Evolutionary conservation across 2,113 vertebrate species (phyloP).

Genomic region (Polyodon spathula): DNA sequence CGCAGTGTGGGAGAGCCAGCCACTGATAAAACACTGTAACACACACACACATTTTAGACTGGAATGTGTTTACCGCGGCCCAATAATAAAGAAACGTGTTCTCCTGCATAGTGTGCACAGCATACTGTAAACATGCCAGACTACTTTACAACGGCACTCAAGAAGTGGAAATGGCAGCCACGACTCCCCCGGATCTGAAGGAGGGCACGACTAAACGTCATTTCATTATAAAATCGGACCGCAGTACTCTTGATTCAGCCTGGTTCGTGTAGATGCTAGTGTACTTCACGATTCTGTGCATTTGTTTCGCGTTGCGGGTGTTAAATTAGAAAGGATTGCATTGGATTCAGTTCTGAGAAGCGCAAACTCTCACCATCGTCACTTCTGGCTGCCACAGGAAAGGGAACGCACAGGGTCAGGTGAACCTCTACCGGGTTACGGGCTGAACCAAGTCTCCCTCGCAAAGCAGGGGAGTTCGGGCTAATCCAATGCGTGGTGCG

Average conservation of each 20-base stretch:
- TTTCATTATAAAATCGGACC: not conserved
- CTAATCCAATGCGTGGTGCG: conserved; percentile 14
- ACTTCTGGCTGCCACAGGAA: conserved; percentile 39
- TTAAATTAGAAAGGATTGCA: conserved; percentile 20
- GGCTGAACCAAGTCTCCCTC: not conserved
- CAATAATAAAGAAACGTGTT: too few species aligned
- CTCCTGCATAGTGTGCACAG: too few species aligned
- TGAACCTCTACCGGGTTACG: conserved; percentile 31
- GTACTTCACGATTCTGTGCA: not conserved
- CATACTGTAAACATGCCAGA: too few species aligned
- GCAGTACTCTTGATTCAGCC: not conserved
- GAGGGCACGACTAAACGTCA: not conserved
- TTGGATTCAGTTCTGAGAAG: conserved; percentile 18
- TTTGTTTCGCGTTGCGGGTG: not conserved
- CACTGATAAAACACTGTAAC: too few species aligned
- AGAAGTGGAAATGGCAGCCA: not conserved
- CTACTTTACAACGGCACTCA: not conserved
- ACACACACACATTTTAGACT: too few species aligned
- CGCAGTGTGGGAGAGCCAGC: too few species aligned
- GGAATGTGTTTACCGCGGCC: too few species aligned
- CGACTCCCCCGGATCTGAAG: too few species aligned
- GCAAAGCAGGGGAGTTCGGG: not conserved
- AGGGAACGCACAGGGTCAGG: conserved; percentile 18
- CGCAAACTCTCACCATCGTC: conserved; percentile 33
- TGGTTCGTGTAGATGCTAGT: not conserved